Percentiles rank a stretch among this genome's conserved stretches.
phyloP scores from a whole-genome alignment of 1,140 invertebrate species.

The Coptotermes formosanus region DNA sequence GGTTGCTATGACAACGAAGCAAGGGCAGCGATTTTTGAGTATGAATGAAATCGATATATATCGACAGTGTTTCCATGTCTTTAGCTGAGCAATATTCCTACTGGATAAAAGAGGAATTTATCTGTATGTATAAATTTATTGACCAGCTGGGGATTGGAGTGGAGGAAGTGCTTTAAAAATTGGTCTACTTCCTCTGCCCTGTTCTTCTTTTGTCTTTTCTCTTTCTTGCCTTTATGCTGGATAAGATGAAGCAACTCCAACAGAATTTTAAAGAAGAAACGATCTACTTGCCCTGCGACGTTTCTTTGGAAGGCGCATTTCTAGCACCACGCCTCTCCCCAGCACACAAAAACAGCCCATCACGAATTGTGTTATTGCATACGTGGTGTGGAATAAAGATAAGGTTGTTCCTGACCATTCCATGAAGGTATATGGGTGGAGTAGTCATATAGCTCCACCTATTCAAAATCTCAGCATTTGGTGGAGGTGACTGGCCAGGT shows the following conservation, averaged over 20 bases:
- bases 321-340: not conserved
- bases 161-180: not conserved
- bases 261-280: not conserved
- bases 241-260: not conserved
- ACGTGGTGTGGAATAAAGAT: not conserved
- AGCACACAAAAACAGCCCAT: not conserved
- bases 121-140: slow-evolving; percentile 1
- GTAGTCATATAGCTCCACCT: too few species aligned
- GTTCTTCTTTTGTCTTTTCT: not conserved
- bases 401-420: too few species aligned
- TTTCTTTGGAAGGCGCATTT: not conserved
- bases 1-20: not conserved
- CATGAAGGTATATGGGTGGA: too few species aligned
- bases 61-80: not conserved
- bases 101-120: slow-evolving; percentile 1
- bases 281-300: not conserved
- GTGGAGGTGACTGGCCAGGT: too few species aligned
- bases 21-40: not conserved
- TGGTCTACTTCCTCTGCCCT: not conserved
- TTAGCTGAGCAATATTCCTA: not conserved
- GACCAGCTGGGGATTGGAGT: not conserved
- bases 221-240: not conserved
- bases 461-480: too few species aligned
- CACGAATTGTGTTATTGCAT: not conserved
- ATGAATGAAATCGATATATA: not conserved